Evolutionary conservation across 2,113 vertebrate genomes (phyloP), one percentile per base, ranked within the genome.

Genomic region (Triplophysa tibetana): DNA sequence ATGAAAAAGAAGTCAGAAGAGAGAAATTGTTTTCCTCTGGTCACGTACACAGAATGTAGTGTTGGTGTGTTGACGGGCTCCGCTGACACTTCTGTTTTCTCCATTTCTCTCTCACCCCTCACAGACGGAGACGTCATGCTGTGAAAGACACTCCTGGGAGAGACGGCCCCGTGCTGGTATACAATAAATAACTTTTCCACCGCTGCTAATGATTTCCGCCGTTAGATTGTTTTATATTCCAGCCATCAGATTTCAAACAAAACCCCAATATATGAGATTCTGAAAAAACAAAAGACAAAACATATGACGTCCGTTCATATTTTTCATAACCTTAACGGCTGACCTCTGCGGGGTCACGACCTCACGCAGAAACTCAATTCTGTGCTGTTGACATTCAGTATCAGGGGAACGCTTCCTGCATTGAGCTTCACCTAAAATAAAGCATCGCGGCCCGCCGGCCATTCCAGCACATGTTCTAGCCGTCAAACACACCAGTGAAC

Each of bases 71-170:
- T 75, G 79, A 61, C 75, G 60, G 48, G 29, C 65, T 70, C 70
- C 48, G 72, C 70, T 73, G 61, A 81, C 76, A 58, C 63, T 69
- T 78, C 72, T 81, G 69, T 69, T 80, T 72, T 74, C 56, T 75
- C 16, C 70, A 67, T 81, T 60, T 58, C 33, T 70, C 41, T 54
- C 9, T 56, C 69, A 50, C 12, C 24, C 45, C 64, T 69, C 50
- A 24, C 24, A 23, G 65, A 67, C 69, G 50, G 76, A 69, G 72
- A 50, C 14, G 33, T 24, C 67, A 68, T 29, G 66, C 65, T 79
- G 84, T 77, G 82, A 83, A 68, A 76, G 29, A 17, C 66, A 65
- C 77, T 60, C 75, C 81, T 70, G 56, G 66, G 70, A 81, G 65
- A 38, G 58, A 67, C 33, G 19, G 29, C 26, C 75, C 77, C 56